These are phyloP conservation scores for Naja naja DNA, from an alignment of 2,113 vertebrate genomes.

Conservation along the genomic window DNA sequence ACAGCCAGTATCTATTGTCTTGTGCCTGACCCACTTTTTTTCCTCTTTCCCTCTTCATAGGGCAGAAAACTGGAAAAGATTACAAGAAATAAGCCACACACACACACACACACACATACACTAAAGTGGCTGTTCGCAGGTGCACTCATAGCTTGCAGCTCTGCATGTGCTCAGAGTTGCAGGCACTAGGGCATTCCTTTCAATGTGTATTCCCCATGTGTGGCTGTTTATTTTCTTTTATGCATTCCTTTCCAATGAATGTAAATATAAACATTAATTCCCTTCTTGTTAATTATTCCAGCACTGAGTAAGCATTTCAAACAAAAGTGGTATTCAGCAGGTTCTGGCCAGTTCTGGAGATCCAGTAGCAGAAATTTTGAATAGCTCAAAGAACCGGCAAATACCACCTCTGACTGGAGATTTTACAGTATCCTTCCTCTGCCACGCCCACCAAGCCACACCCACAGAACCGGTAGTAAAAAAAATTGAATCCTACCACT, in stretches of 20 bases:
- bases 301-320: not conserved
- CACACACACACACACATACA: not conserved
- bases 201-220: not conserved
- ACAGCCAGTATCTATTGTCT: not conserved
- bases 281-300: not conserved
- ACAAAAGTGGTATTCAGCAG: too few species aligned
- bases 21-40: not conserved
- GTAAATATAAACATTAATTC: not conserved
- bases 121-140: not conserved
- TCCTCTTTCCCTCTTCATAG: not conserved
- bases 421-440: too few species aligned
- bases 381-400: too few species aligned
- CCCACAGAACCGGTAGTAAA: too few species aligned
- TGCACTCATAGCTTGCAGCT: not conserved
- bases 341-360: too few species aligned
- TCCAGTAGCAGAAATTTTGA: too few species aligned
- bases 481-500: too few species aligned
- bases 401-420: too few species aligned
- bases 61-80: not conserved
- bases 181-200: not conserved
- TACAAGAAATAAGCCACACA: not conserved
- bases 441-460: too few species aligned
- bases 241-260: not conserved
- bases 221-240: not conserved
- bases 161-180: not conserved